Percentiles rank a stretch among this genome's conserved stretches.
phyloP scores from a whole-genome alignment of 2,113 vertebrate species.

The sheep (Ovis aries) region DNA sequence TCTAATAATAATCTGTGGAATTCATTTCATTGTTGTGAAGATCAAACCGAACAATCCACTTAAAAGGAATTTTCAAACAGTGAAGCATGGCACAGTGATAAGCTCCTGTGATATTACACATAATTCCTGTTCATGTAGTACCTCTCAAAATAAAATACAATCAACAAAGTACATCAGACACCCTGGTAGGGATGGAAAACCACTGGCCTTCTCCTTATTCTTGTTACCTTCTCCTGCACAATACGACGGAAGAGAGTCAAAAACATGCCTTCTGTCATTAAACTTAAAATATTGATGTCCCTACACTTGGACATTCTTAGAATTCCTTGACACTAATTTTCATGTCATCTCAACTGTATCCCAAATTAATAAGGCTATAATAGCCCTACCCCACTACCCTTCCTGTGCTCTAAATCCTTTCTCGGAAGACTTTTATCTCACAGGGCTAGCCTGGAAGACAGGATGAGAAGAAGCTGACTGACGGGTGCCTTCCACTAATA shows the following conservation, averaged over 20 bases:
- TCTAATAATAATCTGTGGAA: background rate
- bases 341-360: background rate
- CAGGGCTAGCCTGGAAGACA: background rate
- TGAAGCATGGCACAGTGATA: background rate
- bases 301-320: background rate
- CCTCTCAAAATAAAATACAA: constrained; percentile 16
- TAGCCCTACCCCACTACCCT: background rate
- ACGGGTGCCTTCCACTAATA: background rate
- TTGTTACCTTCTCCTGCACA: background rate
- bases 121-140: background rate
- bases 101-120: background rate
- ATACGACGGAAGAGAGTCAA: background rate
- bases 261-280: background rate
- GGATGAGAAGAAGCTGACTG: background rate
- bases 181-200: background rate
- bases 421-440: background rate
- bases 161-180: background rate
- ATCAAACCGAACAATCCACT: background rate
- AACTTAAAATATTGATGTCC: background rate
- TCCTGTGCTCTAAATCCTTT: background rate
- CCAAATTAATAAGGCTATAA: background rate
- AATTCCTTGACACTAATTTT: background rate
- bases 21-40: background rate
- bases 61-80: background rate
- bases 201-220: background rate